Percentiles rank a stretch among this genome's conserved stretches.
Evolutionary conservation across 1,140 invertebrate genomes (phyloP).

Genomic region (Thaumatotibia leucotreta): DNA sequence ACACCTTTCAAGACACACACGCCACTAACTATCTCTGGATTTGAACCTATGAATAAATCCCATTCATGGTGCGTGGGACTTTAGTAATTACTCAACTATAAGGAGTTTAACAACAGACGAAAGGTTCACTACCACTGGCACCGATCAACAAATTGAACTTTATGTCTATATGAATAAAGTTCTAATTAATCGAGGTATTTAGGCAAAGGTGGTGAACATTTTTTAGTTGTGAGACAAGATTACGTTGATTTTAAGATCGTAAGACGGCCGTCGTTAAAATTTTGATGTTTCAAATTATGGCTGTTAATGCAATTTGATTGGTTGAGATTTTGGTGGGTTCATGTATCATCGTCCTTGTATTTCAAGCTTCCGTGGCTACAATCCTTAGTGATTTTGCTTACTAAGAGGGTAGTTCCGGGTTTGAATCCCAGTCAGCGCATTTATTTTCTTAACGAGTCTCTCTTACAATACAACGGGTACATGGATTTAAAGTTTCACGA

Average conservation of each 20-base stretch:
- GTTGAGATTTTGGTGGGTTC: neutral
- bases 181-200: neutral
- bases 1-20: constrained; percentile 7
- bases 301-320: neutral
- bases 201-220: neutral
- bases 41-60: constrained; percentile 12
- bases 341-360: too few relatives aligned
- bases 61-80: constrained; percentile 3
- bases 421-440: too few relatives aligned
- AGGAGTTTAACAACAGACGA: neutral
- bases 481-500: too few relatives aligned
- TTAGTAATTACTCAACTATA: neutral
- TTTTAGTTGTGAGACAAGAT: neutral
- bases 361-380: too few relatives aligned
- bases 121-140: neutral
- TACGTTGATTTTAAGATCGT: neutral
- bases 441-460: too few relatives aligned
- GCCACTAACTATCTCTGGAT: constrained; percentile 4
- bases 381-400: too few relatives aligned
- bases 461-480: too few relatives aligned
- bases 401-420: too few relatives aligned
- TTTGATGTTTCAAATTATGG: neutral
- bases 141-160: neutral
- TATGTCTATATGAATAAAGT: neutral
- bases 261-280: neutral